phyloP scores from a whole-genome alignment of 2,888 invertebrate genomes.

The Nephrotoma flavescens region DNA sequence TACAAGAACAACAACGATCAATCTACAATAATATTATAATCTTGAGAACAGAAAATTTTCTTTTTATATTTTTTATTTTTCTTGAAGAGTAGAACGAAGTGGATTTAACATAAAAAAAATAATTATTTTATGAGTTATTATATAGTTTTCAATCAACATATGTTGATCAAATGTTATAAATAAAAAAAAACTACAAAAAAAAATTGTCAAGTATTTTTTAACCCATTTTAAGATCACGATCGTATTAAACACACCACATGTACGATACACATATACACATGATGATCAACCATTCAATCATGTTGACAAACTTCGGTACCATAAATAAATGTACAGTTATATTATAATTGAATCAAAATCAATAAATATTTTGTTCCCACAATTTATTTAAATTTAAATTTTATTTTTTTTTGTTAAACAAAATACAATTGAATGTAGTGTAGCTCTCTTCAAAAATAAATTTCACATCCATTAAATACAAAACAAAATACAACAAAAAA shows the following conservation, averaged over 20 bases:
- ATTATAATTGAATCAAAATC: neutral
- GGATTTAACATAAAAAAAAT: neutral
- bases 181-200: neutral
- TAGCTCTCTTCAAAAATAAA: neutral
- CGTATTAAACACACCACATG: neutral
- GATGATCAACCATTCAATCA: neutral
- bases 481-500: neutral
- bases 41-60: neutral
- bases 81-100: neutral
- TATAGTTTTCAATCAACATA: neutral
- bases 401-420: neutral
- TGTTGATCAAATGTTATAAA: neutral
- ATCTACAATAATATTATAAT: neutral
- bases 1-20: neutral
- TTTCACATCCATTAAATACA: neutral
- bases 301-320: neutral
- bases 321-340: neutral
- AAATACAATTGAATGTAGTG: neutral
- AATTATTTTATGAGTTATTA: neutral
- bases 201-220: neutral
- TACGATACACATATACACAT: neutral
- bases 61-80: neutral
- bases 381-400: neutral
- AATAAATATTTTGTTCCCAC: neutral
- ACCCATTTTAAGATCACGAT: neutral